These are phyloP conservation scores for Drosophila fuyamai DNA, from an alignment of 1,140 invertebrate species.

Conservation along the genomic window DNA sequence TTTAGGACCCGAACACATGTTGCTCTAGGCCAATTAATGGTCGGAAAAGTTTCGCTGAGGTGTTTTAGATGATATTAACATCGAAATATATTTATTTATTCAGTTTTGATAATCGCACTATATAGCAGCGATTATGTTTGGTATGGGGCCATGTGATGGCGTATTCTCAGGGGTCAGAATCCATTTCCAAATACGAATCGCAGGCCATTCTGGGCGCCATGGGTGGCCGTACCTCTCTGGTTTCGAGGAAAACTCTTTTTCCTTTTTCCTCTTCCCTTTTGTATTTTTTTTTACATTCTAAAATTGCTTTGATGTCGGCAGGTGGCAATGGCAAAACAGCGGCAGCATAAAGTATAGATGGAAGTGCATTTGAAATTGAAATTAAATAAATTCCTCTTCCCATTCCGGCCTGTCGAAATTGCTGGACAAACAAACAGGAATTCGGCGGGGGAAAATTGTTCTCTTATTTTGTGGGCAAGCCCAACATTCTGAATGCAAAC, in stretches of 20 bases:
- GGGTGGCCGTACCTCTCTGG: constrained; percentile 18
- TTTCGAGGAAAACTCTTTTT: constrained; percentile 12
- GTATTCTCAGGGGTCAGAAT: neutral
- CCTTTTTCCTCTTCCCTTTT: neutral
- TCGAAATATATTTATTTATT: constrained; percentile 36
- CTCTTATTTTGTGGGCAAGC: neutral
- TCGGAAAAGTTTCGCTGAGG: constrained; percentile 13
- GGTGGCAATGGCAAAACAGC: constrained; percentile 11
- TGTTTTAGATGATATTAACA: constrained; percentile 25
- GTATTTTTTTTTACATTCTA: neutral
- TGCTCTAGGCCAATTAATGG: constrained; percentile 10
- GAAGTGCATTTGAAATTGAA: constrained; percentile 18
- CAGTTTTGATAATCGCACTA: constrained; percentile 32
- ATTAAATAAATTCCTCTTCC: constrained; percentile 12
- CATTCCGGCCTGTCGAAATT: constrained; percentile 10
- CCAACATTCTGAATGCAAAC: constrained; percentile 1
- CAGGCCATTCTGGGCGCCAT: constrained; percentile 15
- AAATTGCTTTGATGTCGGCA: constrained; percentile 40
- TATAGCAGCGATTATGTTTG: constrained; percentile 16
- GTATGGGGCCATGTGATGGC: constrained; percentile 31
- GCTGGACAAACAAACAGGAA: constrained; percentile 9
- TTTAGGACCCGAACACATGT: constrained; percentile 8
- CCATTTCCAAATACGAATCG: constrained; percentile 25
- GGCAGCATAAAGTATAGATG: constrained; percentile 9
- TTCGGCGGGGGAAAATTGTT: neutral